Conservation (phyloP, 2,113 vertebrate genomes). For the Carassius gibelio region DNA sequence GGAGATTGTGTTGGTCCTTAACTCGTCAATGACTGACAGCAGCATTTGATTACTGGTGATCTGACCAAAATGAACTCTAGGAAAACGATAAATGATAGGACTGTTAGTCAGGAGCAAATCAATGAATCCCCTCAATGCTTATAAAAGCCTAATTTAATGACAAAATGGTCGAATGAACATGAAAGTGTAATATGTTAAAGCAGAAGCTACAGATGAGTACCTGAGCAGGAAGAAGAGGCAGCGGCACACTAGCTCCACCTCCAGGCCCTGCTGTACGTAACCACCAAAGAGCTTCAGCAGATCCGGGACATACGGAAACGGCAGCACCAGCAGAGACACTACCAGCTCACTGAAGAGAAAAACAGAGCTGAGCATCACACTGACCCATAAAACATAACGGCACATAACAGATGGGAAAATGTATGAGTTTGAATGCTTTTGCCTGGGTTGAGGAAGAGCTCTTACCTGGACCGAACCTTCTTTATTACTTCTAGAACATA, state of each 20-base stretch:
- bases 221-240: conserved; percentile 95
- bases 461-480: conserved; percentile 93
- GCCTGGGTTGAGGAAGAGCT: neutral
- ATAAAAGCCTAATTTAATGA: neutral
- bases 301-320: conserved; percentile 90
- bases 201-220: conserved; percentile 63
- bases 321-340: conserved; percentile 91
- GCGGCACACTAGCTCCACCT: conserved; percentile 90
- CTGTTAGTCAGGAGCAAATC: neutral
- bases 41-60: conserved; percentile 94
- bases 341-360: conserved; percentile 85
- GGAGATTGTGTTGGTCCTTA: conserved; percentile 87
- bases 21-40: conserved; percentile 86
- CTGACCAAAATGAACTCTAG: conserved; percentile 93
- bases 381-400: neutral
- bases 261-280: conserved; percentile 81
- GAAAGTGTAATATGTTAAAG: neutral
- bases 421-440: neutral
- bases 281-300: conserved; percentile 84
- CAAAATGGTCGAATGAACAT: neutral
- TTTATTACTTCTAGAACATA: conserved; percentile 91
- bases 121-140: neutral
- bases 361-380: conserved; percentile 4
- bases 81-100: neutral
- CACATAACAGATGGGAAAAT: neutral